Evolutionary conservation across 2,797 vertebrate genomes (phyloP).

Genomic region (Melopsittacus undulatus): DNA sequence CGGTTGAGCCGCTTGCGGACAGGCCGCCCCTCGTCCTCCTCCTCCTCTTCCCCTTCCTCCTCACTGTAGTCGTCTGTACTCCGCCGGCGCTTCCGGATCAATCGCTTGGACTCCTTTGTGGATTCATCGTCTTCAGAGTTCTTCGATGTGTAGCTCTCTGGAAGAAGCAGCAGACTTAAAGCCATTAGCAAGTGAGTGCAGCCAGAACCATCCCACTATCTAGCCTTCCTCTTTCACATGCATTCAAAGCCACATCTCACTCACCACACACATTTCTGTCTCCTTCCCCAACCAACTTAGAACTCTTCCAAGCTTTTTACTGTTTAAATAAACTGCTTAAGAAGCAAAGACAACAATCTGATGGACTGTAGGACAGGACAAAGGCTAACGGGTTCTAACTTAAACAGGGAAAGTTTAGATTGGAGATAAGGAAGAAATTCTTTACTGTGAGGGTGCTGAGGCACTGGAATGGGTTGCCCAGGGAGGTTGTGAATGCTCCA

Average conservation of each 20-base stretch:
- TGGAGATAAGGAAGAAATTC: no score
- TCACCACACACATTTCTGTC: neutral
- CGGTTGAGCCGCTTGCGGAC: slow-evolving; percentile 91
- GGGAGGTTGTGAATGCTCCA: no score
- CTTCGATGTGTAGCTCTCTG: slow-evolving; percentile 80
- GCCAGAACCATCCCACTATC: neutral
- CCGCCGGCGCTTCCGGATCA: slow-evolving; percentile 74
- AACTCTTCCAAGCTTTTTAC: neutral
- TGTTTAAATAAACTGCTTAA: neutral
- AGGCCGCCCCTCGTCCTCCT: slow-evolving; percentile 82
- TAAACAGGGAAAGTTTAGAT: no score
- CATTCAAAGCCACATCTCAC: no score
- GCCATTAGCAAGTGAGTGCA: slow-evolving; percentile 42
- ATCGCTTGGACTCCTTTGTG: slow-evolving; percentile 65
- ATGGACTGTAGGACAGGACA: neutral
- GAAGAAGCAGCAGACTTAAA: slow-evolving; percentile 71
- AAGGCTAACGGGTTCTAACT: neutral
- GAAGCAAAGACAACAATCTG: neutral
- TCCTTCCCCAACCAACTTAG: neutral
- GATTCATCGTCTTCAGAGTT: slow-evolving; percentile 85
- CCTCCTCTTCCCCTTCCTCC: slow-evolving; percentile 83
- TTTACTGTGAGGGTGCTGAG: no score
- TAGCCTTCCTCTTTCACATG: neutral
- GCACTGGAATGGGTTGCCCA: no score
- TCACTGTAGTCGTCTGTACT: slow-evolving; percentile 79